Percentiles rank a stretch among this genome's conserved stretches.
Conservation (phyloP, 2,888 invertebrate genomes). For the Aleiodes leptofemur region DNA sequence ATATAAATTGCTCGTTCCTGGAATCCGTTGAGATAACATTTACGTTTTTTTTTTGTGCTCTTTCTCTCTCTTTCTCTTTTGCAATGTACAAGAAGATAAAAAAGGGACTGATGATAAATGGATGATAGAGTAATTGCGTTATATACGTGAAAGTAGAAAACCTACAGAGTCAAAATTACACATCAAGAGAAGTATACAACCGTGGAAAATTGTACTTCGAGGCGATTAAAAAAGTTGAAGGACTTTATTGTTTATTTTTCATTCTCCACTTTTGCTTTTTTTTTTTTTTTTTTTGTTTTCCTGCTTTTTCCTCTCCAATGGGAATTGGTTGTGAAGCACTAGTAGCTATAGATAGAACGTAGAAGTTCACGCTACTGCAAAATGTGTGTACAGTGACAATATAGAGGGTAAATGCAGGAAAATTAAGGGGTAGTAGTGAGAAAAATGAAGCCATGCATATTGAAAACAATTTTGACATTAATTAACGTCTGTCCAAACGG, state of each 20-base stretch:
- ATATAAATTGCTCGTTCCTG: background rate
- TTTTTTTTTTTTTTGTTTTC: background rate
- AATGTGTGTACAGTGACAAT: slow-evolving; percentile 25
- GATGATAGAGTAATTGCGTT: slow-evolving; percentile 45
- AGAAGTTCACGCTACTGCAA: slow-evolving; percentile 4
- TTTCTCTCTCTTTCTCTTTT: background rate
- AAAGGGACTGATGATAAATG: slow-evolving; percentile 35
- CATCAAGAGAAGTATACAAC: slow-evolving; percentile 25
- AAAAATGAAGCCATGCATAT: slow-evolving; percentile 49
- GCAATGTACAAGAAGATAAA: slow-evolving; percentile 13
- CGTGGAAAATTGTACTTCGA: slow-evolving; percentile 29
- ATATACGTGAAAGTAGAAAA: slow-evolving; percentile 32
- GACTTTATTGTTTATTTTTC: slow-evolving; percentile 36
- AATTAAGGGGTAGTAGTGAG: background rate
- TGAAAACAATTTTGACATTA: slow-evolving; percentile 56
- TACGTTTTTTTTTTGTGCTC: no score
- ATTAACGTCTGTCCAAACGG: slow-evolving; percentile 51
- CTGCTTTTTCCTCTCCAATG: background rate
- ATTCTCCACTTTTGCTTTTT: background rate
- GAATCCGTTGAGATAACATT: slow-evolving; percentile 19
- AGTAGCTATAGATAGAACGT: slow-evolving; percentile 1
- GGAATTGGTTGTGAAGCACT: slow-evolving; percentile 14
- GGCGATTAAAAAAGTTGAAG: slow-evolving; percentile 46
- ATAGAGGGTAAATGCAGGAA: background rate
- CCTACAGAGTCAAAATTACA: slow-evolving; percentile 38